phyloP scores from a whole-genome alignment of 2,888 invertebrate genomes.

The Athetis lepigone region DNA sequence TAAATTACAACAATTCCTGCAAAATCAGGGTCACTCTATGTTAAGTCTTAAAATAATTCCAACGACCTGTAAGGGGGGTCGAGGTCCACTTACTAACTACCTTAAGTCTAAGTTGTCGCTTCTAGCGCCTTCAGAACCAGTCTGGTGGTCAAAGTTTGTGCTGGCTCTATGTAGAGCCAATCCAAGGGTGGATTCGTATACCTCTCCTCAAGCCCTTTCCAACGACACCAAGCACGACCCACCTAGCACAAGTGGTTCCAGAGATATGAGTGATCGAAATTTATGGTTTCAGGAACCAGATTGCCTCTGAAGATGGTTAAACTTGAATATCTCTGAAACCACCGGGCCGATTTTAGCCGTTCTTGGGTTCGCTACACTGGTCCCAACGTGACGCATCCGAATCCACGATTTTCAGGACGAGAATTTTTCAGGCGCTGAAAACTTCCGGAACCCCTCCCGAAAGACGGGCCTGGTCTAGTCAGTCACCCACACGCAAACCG shows the following conservation, averaged over 20 bases:
- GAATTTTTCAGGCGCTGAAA: slow-evolving; percentile 9
- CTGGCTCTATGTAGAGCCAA: slow-evolving; percentile 1
- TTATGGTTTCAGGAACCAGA: neutral
- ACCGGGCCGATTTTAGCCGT: neutral
- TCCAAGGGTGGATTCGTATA: fast-evolving
- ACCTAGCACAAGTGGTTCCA: neutral
- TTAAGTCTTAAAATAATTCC: too few species aligned
- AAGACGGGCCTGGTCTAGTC: neutral
- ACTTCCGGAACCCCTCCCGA: neutral
- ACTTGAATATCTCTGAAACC: neutral
- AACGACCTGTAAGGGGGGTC: too few species aligned
- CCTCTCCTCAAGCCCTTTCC: neutral
- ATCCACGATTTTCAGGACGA: too few species aligned
- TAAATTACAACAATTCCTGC: too few species aligned
- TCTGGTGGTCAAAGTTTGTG: too few species aligned
- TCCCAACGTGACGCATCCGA: neutral
- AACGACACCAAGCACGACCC: neutral
- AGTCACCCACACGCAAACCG: neutral
- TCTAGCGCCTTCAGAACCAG: too few species aligned
- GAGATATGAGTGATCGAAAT: neutral
- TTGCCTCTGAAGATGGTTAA: neutral
- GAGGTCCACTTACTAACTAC: too few species aligned
- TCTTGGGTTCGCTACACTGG: neutral
- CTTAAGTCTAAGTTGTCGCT: too few species aligned
- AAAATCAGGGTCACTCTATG: too few species aligned